Evolutionary conservation across 2,888 invertebrate species (phyloP).

Genomic region (Alsophila aescularia): DNA sequence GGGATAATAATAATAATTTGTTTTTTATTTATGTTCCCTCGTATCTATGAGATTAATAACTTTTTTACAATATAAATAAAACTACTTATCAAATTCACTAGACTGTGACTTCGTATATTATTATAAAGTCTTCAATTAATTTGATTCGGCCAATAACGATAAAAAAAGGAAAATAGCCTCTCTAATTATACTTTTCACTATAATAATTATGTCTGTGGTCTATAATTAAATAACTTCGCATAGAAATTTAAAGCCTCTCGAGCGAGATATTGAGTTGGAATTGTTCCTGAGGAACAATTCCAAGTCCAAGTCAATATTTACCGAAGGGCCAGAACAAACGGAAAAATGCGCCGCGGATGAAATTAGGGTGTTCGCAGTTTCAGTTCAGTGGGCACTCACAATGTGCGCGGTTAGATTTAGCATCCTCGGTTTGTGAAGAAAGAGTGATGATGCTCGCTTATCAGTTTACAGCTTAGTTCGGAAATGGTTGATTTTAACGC

Average conservation of each 20-base stretch:
- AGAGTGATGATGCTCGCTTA: background rate
- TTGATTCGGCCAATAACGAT: no score
- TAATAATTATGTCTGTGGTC: no score
- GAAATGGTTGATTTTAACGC: background rate
- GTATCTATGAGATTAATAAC: no score
- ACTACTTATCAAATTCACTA: no score
- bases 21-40: no score
- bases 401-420: conserved; percentile 2
- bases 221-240: conserved; percentile 1
- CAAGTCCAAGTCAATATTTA: conserved; percentile 19
- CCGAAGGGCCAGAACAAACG: conserved; percentile 15
- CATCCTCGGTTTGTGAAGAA: background rate
- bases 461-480: background rate
- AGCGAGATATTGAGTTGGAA: no score
- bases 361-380: conserved; percentile 12
- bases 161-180: no score
- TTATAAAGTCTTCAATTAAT: no score
- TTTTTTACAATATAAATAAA: no score
- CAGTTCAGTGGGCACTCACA: conserved; percentile 11
- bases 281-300: conserved; percentile 8
- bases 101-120: no score
- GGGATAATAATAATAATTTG: no score
- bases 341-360: conserved; percentile 19
- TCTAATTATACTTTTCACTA: no score
- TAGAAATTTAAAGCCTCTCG: background rate